Conservation (phyloP, 1,140 invertebrate species). For the Stratiolaelaps scimitus region DNA sequence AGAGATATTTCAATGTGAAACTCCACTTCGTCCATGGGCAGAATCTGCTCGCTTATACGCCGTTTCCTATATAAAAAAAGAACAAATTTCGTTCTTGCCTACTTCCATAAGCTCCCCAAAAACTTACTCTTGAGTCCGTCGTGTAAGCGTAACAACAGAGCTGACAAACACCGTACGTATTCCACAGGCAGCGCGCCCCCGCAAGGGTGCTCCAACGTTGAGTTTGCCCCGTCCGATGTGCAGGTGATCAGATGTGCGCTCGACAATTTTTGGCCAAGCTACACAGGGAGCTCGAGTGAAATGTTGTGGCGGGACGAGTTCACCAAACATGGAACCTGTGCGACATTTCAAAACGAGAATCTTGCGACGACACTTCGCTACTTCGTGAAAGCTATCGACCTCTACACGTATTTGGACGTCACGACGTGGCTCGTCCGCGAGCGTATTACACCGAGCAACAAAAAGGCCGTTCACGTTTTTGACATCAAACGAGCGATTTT, state of each 20-base stretch:
- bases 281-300: background rate
- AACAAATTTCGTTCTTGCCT: no score
- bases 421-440: no score
- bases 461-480: background rate
- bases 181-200: background rate
- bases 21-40: no score
- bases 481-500: background rate
- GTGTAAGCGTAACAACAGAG: no score
- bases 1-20: no score
- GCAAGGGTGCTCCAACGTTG: background rate
- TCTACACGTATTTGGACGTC: background rate
- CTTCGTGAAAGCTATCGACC: background rate
- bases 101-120: no score
- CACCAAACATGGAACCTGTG: conserved; percentile 3
- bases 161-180: background rate
- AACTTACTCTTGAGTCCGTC: no score
- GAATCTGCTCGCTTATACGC: no score
- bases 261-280: conserved; percentile 1
- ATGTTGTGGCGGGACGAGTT: conserved; percentile 6
- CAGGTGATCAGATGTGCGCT: background rate
- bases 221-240: background rate
- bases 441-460: background rate
- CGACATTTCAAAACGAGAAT: background rate
- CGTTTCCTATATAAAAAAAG: no score
- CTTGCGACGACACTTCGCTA: background rate